phyloP scores from a whole-genome alignment of 2,888 invertebrate species.

The Gerris lacustris region DNA sequence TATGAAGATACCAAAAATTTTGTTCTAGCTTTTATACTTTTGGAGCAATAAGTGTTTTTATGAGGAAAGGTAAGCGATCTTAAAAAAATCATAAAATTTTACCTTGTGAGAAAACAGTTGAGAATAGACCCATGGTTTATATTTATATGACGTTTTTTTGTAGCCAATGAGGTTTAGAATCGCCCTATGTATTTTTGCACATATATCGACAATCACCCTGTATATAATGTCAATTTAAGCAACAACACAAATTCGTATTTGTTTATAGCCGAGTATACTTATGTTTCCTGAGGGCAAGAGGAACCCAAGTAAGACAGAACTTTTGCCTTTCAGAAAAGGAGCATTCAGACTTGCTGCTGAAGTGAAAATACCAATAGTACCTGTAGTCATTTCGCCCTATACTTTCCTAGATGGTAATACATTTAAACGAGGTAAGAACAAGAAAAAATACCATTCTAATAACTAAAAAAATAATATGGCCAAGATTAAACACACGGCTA shows the following conservation, averaged over 20 bases:
- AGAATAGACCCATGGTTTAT: too few species aligned
- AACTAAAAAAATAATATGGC: neutral
- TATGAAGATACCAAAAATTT: too few species aligned
- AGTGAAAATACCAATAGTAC: conserved; percentile 77
- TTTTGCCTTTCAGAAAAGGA: conserved; percentile 92
- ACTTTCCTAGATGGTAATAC: conserved; percentile 62
- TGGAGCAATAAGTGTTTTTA: too few species aligned
- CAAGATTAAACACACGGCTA: neutral
- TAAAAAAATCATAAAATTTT: too few species aligned
- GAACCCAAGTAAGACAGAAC: conserved; percentile 56
- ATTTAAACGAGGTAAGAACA: conserved; percentile 55
- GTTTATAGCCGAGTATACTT: conserved; percentile 65
- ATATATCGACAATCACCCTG: too few species aligned
- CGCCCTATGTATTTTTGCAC: too few species aligned
- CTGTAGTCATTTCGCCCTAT: conserved; percentile 81
- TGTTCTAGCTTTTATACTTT: too few species aligned
- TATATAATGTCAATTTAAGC: too few species aligned
- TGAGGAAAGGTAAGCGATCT: too few species aligned
- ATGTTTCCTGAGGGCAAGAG: conserved; percentile 92
- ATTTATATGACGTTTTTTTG: too few species aligned
- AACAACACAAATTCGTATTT: neutral
- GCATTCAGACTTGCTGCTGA: conserved; percentile 89
- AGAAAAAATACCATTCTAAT: neutral
- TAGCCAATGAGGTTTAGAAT: too few species aligned
- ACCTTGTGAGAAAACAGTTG: too few species aligned